Evolutionary conservation across 2,113 vertebrate species (phyloP).

Genomic region (Oncorhynchus kisutch): DNA sequence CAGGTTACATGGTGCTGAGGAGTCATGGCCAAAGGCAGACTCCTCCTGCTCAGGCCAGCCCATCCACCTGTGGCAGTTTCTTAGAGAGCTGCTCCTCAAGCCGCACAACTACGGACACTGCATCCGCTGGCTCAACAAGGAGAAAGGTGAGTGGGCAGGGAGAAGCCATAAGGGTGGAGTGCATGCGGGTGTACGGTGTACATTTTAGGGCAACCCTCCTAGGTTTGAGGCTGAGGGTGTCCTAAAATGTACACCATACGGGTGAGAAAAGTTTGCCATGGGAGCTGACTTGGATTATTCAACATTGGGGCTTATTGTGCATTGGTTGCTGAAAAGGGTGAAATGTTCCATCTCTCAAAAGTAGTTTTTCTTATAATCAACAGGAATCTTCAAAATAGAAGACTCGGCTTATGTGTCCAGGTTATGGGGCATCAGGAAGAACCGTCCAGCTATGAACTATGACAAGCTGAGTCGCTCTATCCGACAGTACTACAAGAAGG

Average conservation of each 20-base stretch:
- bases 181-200: background rate
- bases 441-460: constrained; percentile 95
- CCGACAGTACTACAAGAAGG: constrained; percentile 97
- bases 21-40: constrained; percentile 80
- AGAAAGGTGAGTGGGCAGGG: constrained; percentile 78
- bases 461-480: constrained; percentile 96
- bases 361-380: background rate
- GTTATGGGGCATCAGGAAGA: constrained; percentile 93
- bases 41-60: constrained; percentile 85
- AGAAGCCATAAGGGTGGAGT: background rate
- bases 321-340: background rate
- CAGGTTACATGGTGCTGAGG: constrained; percentile 76
- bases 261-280: no score
- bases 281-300: background rate
- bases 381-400: constrained; percentile 96
- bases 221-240: no score
- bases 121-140: constrained; percentile 95
- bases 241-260: no score
- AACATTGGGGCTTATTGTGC: background rate
- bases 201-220: no score
- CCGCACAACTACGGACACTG: constrained; percentile 86
- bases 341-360: background rate
- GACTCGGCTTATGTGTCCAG: constrained; percentile 92
- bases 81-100: constrained; percentile 89
- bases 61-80: constrained; percentile 95